These are phyloP conservation scores for Clusia tigrina DNA, from an alignment of 2,888 invertebrate genomes.

Conservation along the genomic window DNA sequence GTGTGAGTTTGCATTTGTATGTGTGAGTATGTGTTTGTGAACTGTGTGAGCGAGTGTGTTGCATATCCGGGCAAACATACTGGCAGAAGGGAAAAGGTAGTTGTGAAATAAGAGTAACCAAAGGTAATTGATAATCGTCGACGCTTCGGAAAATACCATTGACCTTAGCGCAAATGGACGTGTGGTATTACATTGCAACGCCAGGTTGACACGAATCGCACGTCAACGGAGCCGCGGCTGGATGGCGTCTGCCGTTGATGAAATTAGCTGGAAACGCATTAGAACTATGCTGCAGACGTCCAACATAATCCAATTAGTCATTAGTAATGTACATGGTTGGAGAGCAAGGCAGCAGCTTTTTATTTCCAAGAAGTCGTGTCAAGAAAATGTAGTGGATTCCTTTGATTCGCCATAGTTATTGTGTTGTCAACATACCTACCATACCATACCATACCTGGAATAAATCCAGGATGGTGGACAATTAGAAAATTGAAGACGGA, in stretches of 20 bases:
- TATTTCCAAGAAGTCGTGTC: too few species aligned
- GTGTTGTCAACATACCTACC: too few species aligned
- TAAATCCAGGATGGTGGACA: too few species aligned
- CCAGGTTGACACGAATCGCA: slow-evolving; percentile 3
- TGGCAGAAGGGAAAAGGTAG: neutral
- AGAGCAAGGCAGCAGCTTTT: too few species aligned
- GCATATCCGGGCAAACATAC: too few species aligned
- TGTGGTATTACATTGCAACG: neutral
- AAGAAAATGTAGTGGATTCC: too few species aligned
- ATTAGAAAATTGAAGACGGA: too few species aligned
- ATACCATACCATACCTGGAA: too few species aligned
- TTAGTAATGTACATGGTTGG: neutral
- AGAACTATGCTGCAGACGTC: neutral
- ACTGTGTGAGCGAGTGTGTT: too few species aligned
- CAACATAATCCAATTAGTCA: slow-evolving; percentile 9
- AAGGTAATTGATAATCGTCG: neutral
- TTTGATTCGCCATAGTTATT: too few species aligned
- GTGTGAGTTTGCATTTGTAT: too few species aligned
- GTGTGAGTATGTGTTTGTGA: too few species aligned
- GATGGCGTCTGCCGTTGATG: neutral
- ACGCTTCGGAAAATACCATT: slow-evolving; percentile 3
- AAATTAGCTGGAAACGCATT: slow-evolving; percentile 7
- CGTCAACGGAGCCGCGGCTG: neutral
- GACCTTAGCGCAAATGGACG: slow-evolving; percentile 5
- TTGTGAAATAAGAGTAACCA: neutral